Base-by-base conservation (phyloP, 2,113 vertebrate species). In the Pedionomus torquatus region DNA sequence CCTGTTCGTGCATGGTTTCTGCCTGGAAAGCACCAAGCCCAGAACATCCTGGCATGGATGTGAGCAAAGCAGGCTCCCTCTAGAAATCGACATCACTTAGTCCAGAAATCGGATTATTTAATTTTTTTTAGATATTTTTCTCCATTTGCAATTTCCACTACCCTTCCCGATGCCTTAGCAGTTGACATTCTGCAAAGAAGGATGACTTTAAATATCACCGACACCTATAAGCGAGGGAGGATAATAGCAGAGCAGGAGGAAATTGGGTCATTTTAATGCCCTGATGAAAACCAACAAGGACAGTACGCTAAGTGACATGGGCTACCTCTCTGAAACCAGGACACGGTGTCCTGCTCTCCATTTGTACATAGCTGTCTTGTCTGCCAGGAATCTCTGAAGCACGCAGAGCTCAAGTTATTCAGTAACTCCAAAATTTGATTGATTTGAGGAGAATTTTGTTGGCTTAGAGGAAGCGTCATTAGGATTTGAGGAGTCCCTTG, bases 211-310 rank as follows among this genome's bases (percentile, higher is more conserved):
- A 89, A 58, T 61, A 84, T 85, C 92, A 82, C 28, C 23, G 19
- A 54, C 51, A 91, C 78, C 75, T 87, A 17, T 17, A 91, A 80
- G 78, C 1, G 5, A 89, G 65, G 30, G 44, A 87, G 13, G 58
- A 64, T 60, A 91, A 89, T 13, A 80, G 83, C 55, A 83, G 66
- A 69, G 76, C 46, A 76, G 46, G 57, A 77, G 54, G 17, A 95
- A 97, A 95, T 23, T 90, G 76, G 92, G 95, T 95, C 91, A 66
- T 85, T 92, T 77, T 16, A 88, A 90, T 90, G 76, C 72, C 90
- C 92, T 89, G 89, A 95, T 87, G 92, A 30, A 97, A 97, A 95
- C 54, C 91, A 87, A 64, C 3, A 79, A 81, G 83, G 95, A 95
- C 95, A 88, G 83, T 0, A 0, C 60, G 15, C 85, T 61, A 65